phyloP scores from a whole-genome alignment of 2,113 vertebrate species.

The Protobothrops flavoviridis region DNA sequence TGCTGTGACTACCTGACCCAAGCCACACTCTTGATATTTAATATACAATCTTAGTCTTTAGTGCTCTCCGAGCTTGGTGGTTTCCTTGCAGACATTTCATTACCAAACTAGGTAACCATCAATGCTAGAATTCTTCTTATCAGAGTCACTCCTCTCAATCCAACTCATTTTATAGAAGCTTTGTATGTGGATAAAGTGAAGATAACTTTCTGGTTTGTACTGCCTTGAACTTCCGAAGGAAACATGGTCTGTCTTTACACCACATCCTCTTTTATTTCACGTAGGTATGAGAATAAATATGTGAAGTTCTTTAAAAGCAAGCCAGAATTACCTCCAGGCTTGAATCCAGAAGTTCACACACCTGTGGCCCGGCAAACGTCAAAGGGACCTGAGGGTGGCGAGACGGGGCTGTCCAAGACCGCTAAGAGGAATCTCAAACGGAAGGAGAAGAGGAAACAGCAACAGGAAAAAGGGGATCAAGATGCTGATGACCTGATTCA shows the following conservation, averaged over 20 bases:
- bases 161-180: neutral
- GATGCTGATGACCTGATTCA: slow-evolving; percentile 70
- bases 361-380: slow-evolving; percentile 59
- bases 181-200: neutral
- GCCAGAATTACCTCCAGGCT: slow-evolving; percentile 88
- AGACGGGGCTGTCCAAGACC: slow-evolving; percentile 80
- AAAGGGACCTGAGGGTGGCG: slow-evolving; percentile 54
- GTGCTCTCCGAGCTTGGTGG: neutral
- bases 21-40: neutral
- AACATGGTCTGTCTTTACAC: neutral
- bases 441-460: slow-evolving; percentile 90
- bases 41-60: neutral
- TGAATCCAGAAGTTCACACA: slow-evolving; percentile 70
- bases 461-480: slow-evolving; percentile 72
- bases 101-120: neutral
- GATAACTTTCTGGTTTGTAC: neutral
- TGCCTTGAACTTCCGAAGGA: neutral
- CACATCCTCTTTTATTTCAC: slow-evolving; percentile 4
- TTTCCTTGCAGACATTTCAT: neutral
- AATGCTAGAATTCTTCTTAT: neutral
- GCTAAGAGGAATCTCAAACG: slow-evolving; percentile 93
- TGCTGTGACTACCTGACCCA: neutral
- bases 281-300: slow-evolving; percentile 94
- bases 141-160: neutral
- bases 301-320: slow-evolving; percentile 97